phyloP scores from a whole-genome alignment of 2,797 vertebrate species.

The Helostoma temminkii region DNA sequence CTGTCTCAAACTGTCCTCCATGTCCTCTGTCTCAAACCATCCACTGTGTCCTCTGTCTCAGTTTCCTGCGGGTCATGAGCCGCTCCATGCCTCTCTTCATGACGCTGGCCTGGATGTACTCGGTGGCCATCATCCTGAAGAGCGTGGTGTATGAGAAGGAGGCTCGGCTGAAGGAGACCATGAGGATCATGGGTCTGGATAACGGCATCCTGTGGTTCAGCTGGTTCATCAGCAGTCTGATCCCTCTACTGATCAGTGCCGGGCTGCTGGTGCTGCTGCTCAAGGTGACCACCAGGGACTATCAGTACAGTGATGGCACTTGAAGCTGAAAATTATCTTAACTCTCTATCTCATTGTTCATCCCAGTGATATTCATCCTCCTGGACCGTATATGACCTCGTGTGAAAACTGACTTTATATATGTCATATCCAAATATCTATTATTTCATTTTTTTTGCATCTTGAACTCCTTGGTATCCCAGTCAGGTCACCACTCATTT shows the following conservation, averaged over 20 bases:
- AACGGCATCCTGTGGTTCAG: constrained; percentile 95
- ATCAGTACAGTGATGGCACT: too few relatives aligned
- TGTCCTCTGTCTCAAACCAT: background rate
- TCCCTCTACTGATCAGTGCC: constrained; percentile 94
- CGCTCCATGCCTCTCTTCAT: constrained; percentile 98
- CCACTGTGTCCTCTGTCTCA: constrained; percentile 54
- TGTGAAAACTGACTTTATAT: too few relatives aligned
- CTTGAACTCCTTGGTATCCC: too few relatives aligned
- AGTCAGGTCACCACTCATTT: too few relatives aligned
- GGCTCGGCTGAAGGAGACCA: constrained; percentile 95
- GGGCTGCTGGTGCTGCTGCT: constrained; percentile 91
- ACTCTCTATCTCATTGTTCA: too few relatives aligned
- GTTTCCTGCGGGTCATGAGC: constrained; percentile 94
- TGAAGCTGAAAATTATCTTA: too few relatives aligned
- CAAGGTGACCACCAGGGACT: constrained; percentile 83
- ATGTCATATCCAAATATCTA: too few relatives aligned
- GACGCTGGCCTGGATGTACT: constrained; percentile 98
- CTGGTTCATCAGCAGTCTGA: constrained; percentile 96
- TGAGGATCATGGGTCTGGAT: constrained; percentile 97
- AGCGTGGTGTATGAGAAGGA: constrained; percentile 98
- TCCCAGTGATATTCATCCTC: too few relatives aligned
- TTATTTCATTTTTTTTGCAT: too few relatives aligned
- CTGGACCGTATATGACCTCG: too few relatives aligned
- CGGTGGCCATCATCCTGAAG: constrained; percentile 96
- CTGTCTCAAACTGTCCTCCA: too few relatives aligned